Evolutionary conservation across 2,113 vertebrate species (phyloP), one percentile per base, ranked within the genome.

Genomic region (Pseudopodoces humilis): DNA sequence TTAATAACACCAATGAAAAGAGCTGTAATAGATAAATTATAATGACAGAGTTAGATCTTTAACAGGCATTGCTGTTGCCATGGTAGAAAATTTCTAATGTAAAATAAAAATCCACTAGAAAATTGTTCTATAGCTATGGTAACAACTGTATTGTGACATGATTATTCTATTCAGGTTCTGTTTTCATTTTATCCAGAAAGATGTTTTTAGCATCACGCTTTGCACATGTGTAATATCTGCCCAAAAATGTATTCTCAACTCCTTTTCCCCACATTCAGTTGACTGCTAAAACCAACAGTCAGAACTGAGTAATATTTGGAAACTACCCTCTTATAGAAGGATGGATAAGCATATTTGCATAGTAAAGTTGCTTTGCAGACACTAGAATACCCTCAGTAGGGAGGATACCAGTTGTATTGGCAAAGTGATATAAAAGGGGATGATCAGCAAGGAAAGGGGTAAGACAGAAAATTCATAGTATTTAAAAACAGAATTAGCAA

Each of bases 51-150:
- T 84, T 91, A 86, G 74, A 91, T 87, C 97, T 97, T 86, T 94
- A 96, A 94, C 80, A 92, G 92, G 72, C 83, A 80, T 37, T 94
- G 85, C 65, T 94, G 98, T 98, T 98, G 93, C 97, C 96, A 97
- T 97, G 96, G 97, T 47, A 97, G 94, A 83, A 87, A 65, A 65
- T 85, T 96, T 77, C 79, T 79, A 91, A 88, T 65, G 85, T 91
- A 96, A 96, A 97, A 96, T 81, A 95, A 95, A 97, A 95, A 94
- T 74, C 79, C 93, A 65, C 58, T 85, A 96, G 79, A 95, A 95
- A 88, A 95, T 80, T 90, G 50, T 93, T 94, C 63, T 85, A 97
- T 88, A 97, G 92, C 93, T 97, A 97, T 96, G 92, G 96, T 93
- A 97, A 98, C 92, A 68, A 86, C 74, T 35, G 43, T 27, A 95